A percentile compares a stretch with the other conserved stretches of the same genome.
Conservation (phyloP, 1,140 invertebrate species). For the Agrilus planipennis region DNA sequence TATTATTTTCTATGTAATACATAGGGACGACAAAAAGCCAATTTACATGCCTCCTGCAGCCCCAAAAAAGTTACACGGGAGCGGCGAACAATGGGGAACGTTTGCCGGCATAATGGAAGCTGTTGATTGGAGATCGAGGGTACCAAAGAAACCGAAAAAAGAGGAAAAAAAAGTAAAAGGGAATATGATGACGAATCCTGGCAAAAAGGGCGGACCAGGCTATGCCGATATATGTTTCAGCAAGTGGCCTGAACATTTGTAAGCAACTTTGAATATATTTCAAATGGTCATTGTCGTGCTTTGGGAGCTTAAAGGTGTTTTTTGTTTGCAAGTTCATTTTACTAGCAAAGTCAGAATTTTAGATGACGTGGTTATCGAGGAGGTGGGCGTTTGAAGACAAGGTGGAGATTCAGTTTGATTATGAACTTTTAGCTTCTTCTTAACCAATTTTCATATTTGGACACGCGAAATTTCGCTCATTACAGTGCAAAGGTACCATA, state of each 20-base stretch:
- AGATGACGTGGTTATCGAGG: no score
- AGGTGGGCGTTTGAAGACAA: background rate
- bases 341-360: no score
- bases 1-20: no score
- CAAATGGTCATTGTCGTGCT: background rate
- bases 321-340: no score
- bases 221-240: conserved; percentile 29
- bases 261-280: conserved; percentile 6
- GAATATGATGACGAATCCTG: conserved; percentile 23
- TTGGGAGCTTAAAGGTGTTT: no score
- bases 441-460: background rate
- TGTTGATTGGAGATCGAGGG: conserved; percentile 21
- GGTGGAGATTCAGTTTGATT: background rate
- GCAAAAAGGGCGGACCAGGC: conserved; percentile 29
- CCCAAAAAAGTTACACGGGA: conserved; percentile 21
- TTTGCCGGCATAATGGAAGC: conserved; percentile 24
- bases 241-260: conserved; percentile 29
- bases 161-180: conserved; percentile 9
- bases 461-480: no score
- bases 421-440: background rate
- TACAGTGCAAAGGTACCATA: no score
- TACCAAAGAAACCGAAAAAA: conserved; percentile 1
- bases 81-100: conserved; percentile 29
- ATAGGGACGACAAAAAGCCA: no score
- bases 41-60: conserved; percentile 5